Evolutionary conservation across 1,140 invertebrate species (phyloP).

Genomic region (Babylonia areolata): DNA sequence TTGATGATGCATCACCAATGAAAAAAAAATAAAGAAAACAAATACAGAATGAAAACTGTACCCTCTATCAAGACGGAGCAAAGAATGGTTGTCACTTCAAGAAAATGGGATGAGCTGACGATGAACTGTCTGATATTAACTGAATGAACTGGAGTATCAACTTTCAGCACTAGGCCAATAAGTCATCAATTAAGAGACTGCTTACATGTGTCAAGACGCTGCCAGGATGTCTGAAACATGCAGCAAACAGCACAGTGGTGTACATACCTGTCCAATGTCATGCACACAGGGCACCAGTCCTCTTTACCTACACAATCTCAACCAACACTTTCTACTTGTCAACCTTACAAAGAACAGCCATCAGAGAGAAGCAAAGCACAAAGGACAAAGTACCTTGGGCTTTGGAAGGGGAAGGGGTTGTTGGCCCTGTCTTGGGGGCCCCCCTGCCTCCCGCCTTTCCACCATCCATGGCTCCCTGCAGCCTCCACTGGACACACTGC

Average conservation of each 20-base stretch:
- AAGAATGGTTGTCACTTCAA: too few species aligned
- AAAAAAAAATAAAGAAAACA: not conserved
- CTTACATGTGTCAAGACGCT: constrained; percentile 30
- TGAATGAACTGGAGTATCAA: too few species aligned
- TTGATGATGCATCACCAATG: too few species aligned
- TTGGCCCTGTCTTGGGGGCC: not conserved
- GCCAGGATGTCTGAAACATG: constrained; percentile 9
- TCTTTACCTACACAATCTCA: not conserved
- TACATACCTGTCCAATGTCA: constrained; percentile 2
- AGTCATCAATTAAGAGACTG: not conserved
- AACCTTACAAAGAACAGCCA: too few species aligned
- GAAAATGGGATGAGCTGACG: too few species aligned
- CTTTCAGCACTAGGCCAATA: too few species aligned
- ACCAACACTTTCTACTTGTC: too few species aligned
- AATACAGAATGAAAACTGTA: not conserved
- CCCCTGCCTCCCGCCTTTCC: not conserved
- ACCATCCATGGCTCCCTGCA: not conserved
- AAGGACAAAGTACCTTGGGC: not conserved
- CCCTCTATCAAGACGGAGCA: too few species aligned
- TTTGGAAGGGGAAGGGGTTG: not conserved
- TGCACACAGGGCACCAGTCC: not conserved
- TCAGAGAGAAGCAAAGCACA: not conserved
- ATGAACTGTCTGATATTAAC: too few species aligned
- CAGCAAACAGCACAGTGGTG: not conserved
- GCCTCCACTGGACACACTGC: too few species aligned